phyloP scores from a whole-genome alignment of 2,888 invertebrate species.

The Agrotis clavis region DNA sequence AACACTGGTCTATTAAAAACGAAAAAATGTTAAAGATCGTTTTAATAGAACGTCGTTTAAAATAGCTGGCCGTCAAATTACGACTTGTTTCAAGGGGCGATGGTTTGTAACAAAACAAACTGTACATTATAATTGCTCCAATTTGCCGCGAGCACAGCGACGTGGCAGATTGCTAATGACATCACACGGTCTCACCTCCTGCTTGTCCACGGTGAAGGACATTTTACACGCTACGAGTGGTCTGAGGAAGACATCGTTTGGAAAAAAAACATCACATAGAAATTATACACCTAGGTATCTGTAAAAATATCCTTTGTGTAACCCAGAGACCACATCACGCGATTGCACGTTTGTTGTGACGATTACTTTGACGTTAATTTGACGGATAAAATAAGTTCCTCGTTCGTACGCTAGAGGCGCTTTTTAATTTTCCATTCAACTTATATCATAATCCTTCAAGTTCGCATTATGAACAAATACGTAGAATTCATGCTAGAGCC shows the following conservation, averaged over 20 bases:
- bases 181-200: conserved; percentile 82
- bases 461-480: too few species aligned
- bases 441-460: too few species aligned
- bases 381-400: too few species aligned
- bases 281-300: too few species aligned
- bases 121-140: conserved; percentile 84
- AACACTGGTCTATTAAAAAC: conserved; percentile 53
- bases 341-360: too few species aligned
- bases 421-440: too few species aligned
- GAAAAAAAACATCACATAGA: background rate
- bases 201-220: conserved; percentile 63
- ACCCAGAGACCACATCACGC: too few species aligned
- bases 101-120: conserved; percentile 79
- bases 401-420: too few species aligned
- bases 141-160: conserved; percentile 81
- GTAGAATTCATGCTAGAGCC: too few species aligned
- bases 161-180: conserved; percentile 83
- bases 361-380: too few species aligned
- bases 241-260: background rate
- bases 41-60: conserved; percentile 53
- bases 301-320: too few species aligned
- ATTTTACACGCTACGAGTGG: conserved; percentile 61
- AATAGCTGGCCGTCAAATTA: conserved; percentile 59
- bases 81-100: conserved; percentile 53
- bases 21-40: conserved; percentile 67